Base-by-base conservation (phyloP, 1,140 invertebrate genomes). In the Gerris buenoi region DNA sequence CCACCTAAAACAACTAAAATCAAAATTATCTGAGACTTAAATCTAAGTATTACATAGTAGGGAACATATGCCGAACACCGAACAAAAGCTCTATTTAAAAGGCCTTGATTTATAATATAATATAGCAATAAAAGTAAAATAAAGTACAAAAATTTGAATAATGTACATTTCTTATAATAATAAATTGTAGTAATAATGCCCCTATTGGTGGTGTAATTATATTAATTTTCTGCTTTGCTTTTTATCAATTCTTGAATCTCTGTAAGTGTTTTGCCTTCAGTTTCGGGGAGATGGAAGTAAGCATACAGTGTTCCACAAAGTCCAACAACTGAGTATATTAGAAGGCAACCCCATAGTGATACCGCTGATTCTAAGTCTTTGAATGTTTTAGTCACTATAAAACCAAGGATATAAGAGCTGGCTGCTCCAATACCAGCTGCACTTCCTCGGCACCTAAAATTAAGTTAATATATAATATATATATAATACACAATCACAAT, bases 271-370 rank as follows among this genome's bases (percentile, higher is more conserved):
- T 69, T 71, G 25, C 71, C 71, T 65, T 72, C 70, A 3, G 72
- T 73, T 65, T 73, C 72, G 25, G 73, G 73, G 23, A 74, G 61
- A 28, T 29, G 57, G 18, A 68, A 66, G 59, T 70, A 71, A n/a
- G 72, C 27, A 56, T 67, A 73, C 22, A 68, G 3, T 15, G 69
- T 26, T 13, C 72, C 71, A 25, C 68, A 3, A 15, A 71, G 10
- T 14, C 68, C 67, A 14, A 60, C 23, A 2, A 72, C 58, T 0
- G 29, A 27, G 5, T 67, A 69, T 18, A 72, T 71, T 5, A 72
- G 60, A 64, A 71, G 65, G 65, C 68, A 72, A 25, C 72, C 70
- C 14, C 62, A 65, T 1, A 71, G 33, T 1, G 29, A 33, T 10
- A 73, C 13, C 33, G 65, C 67, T 2, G 29, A 23, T 65, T 70